Evolutionary conservation across 2,113 vertebrate genomes (phyloP).

Genomic region (Scomber colias): DNA sequence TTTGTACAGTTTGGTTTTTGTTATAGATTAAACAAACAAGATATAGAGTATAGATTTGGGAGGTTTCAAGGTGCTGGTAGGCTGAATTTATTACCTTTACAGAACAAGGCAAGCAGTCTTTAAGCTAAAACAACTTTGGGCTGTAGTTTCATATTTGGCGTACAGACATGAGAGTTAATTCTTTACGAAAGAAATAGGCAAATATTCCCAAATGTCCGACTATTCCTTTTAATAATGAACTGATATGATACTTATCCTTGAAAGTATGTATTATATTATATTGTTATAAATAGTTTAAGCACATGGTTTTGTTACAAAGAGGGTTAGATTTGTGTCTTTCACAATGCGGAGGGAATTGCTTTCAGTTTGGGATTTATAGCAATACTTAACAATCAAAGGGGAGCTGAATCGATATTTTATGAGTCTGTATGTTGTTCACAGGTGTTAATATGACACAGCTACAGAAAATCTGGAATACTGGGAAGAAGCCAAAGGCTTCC

Average conservation of each 20-base stretch:
- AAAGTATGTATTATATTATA: background rate
- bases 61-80: background rate
- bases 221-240: background rate
- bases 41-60: background rate
- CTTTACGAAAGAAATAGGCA: background rate
- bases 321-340: slow-evolving; percentile 13
- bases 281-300: background rate
- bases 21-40: slow-evolving; percentile 9
- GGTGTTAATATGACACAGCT: slow-evolving; percentile 78
- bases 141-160: background rate
- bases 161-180: no score
- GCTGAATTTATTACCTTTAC: background rate
- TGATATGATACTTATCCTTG: slow-evolving; percentile 17
- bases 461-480: slow-evolving; percentile 42
- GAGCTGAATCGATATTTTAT: slow-evolving; percentile 64
- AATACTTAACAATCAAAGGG: slow-evolving; percentile 56
- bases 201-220: background rate
- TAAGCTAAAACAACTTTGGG: slow-evolving; percentile 11
- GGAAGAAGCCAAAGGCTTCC: slow-evolving; percentile 64
- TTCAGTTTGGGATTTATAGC: slow-evolving; percentile 47
- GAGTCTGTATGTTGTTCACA: slow-evolving; percentile 73
- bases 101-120: background rate
- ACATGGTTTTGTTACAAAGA: background rate
- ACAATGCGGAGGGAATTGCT: slow-evolving; percentile 32
- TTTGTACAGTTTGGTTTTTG: slow-evolving; percentile 12